phyloP scores from a whole-genome alignment of 1,140 invertebrate genomes.

The Metopolophium dirhodum region DNA sequence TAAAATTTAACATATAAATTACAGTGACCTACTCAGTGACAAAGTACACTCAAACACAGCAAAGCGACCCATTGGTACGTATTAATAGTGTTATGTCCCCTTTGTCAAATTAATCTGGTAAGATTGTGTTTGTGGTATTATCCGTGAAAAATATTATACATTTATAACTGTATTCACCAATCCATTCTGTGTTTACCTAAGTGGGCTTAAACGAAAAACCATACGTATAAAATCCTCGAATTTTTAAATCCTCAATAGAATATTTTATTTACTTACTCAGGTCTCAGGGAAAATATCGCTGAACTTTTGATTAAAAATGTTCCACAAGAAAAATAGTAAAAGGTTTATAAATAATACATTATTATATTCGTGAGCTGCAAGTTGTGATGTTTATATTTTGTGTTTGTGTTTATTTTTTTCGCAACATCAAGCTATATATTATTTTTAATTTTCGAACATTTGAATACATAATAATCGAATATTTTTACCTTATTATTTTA shows the following conservation, averaged over 20 bases:
- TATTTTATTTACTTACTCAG: background rate
- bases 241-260: background rate
- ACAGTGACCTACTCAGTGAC: background rate
- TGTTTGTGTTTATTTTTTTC: background rate
- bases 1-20: background rate
- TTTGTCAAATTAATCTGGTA: background rate
- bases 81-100: background rate
- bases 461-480: background rate
- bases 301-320: background rate
- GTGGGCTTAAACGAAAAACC: background rate
- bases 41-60: background rate
- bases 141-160: background rate
- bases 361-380: background rate
- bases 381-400: background rate
- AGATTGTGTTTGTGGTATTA: background rate
- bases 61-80: background rate
- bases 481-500: background rate
- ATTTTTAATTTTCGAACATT: background rate
- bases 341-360: background rate
- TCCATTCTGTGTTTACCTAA: background rate
- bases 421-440: background rate
- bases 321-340: background rate
- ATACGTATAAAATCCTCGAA: background rate
- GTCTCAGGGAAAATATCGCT: background rate
- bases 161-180: background rate